Percentiles rank a stretch among this genome's conserved stretches.
phyloP scores from a whole-genome alignment of 2,888 invertebrate genomes.

The Ashinkailepas kermadecensis region DNA sequence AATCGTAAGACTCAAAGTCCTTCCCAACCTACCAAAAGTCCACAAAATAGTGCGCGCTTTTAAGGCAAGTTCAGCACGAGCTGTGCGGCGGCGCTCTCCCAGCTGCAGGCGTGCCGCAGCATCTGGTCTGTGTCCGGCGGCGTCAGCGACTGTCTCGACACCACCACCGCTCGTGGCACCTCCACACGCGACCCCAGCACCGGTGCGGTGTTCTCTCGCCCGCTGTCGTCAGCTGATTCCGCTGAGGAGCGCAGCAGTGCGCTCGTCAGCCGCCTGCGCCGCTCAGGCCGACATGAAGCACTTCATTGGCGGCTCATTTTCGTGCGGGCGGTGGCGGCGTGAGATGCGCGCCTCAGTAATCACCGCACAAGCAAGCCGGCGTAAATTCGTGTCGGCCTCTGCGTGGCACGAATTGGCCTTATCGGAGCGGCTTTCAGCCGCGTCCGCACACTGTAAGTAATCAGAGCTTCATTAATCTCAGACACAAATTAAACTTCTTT shows the following conservation, averaged over 20 bases:
- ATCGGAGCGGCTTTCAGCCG: background rate
- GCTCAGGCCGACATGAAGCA: background rate
- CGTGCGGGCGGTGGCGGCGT: background rate
- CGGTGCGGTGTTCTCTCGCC: too few relatives aligned
- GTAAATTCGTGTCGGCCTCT: background rate
- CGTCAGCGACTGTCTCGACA: too few relatives aligned
- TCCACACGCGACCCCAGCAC: too few relatives aligned
- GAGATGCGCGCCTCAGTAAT: background rate
- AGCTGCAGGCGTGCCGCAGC: too few relatives aligned
- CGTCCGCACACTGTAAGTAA: background rate
- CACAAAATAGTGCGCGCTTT: too few relatives aligned
- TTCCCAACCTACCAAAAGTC: too few relatives aligned
- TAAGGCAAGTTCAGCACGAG: too few relatives aligned
- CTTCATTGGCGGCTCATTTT: background rate
- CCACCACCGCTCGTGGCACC: too few relatives aligned
- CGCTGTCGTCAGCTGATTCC: background rate
- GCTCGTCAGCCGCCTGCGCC: background rate
- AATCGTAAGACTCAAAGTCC: too few relatives aligned
- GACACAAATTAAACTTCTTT: conserved; percentile 18
- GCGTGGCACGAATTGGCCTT: background rate
- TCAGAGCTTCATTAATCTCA: conserved; percentile 13
- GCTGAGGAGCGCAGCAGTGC: background rate
- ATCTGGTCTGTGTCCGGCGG: too few relatives aligned
- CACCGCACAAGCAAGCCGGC: background rate
- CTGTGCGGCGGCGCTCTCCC: too few relatives aligned